Evolutionary conservation across 2,888 invertebrate genomes (phyloP), one percentile per base, ranked within the genome.

Genomic region (Cremastinae sp.): DNA sequence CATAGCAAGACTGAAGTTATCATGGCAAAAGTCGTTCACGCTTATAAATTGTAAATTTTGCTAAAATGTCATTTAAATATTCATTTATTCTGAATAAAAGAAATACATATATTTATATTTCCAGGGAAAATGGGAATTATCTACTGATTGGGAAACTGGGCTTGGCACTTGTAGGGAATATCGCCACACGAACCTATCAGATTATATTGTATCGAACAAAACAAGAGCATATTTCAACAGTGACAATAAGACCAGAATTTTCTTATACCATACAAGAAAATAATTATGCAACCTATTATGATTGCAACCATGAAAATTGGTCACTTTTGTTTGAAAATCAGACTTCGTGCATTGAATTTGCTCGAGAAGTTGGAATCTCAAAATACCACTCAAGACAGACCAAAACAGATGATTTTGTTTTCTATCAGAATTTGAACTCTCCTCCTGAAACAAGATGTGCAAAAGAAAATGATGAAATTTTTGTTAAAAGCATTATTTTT

Each of bases 301-400:
- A 93, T 85, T 90, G 90, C 47, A 86, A 87, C 20, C 86, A 90
- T 38, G 89, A 90, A 65, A 92, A 91, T 81, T 93, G 93, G 93
- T 92, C 92, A 9, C 83, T 93, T 54, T 88, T 91, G 81, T 93
- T 93, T 84, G 90, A 89, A 3, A 84, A 77, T 22, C 75, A 80
- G 8, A 83, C 84, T n/a, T 81, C 85, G 28, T 85, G 85, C 14
- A 77, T 84, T 4, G 86, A 88, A 66, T 87, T 90, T 78, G 84
- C 88, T 0, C 84, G 83, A 70, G 86, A 89, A 82, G 78, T 90
- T 56, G 84, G 82, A 22, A 47, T 88, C 12, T 84, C 86, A 14
- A 82, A 81, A 69, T 87, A 85, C 77, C 84, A 83, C 28, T 82
- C 83, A 0, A 72, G 61, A 28, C 72, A 78, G 58, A 79, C 75